Conservation (phyloP, 2,797 vertebrate genomes). For the Microchirus variegatus region DNA sequence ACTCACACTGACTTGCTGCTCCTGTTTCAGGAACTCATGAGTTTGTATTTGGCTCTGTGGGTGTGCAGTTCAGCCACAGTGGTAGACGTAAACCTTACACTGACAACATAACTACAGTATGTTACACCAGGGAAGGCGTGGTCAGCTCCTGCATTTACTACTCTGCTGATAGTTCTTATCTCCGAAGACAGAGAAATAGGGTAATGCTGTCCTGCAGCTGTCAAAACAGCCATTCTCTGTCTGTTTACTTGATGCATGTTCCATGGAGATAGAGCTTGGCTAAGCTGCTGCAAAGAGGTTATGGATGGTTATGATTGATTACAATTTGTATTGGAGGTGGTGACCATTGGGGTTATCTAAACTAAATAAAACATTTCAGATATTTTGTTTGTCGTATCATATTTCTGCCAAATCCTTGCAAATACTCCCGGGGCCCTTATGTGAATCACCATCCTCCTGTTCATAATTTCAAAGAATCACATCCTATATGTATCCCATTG, state of each 20-base stretch:
- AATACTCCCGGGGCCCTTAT: constrained; percentile 31
- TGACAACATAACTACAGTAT: constrained; percentile 51
- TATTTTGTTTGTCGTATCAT: constrained; percentile 46
- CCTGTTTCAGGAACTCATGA: constrained; percentile 25
- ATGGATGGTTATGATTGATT: constrained; percentile 16
- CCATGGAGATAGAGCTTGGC: constrained; percentile 33
- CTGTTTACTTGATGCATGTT: constrained; percentile 43
- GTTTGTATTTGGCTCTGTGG: constrained; percentile 41
- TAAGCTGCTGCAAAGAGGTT: constrained; percentile 35
- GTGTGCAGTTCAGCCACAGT: constrained; percentile 18
- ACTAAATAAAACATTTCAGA: constrained; percentile 25
- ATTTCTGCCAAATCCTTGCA: constrained; percentile 48
- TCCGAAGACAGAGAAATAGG: constrained; percentile 51
- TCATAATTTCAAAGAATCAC: constrained; percentile 59
- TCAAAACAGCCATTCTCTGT: constrained; percentile 58
- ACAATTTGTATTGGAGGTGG: constrained; percentile 26
- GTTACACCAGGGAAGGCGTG: constrained; percentile 55
- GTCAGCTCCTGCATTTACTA: constrained; percentile 45
- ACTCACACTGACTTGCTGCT: constrained; percentile 3
- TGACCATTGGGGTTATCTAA: constrained; percentile 30
- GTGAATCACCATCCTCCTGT: constrained; percentile 40
- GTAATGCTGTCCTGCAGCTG: constrained; percentile 53
- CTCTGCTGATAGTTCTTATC: constrained; percentile 68
- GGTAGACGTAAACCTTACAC: constrained; percentile 45
- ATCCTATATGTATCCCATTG: constrained; percentile 70